Base-by-base conservation (phyloP, 92 coral and sea anemone species). In the Parazoanthus swiftii region DNA sequence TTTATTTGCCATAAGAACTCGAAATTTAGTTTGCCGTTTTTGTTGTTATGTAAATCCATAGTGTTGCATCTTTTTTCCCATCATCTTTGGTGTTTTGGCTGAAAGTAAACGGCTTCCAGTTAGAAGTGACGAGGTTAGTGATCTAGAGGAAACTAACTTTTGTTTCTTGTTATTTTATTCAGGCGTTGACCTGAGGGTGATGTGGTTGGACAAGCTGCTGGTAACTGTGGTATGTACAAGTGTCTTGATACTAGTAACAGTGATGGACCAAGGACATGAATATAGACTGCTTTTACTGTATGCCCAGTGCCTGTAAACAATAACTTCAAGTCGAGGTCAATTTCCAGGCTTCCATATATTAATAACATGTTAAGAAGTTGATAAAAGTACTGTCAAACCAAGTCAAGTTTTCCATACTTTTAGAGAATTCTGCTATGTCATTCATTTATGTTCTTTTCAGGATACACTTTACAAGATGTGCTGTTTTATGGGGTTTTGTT, bases 121-220 rank as follows among this genome's bases (percentile, higher is more conserved):
- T 46, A 5, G 51, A 46, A 36, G 70, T 84, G 36, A 4, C 65
- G 9, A 63, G 11, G 16, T 79, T 9, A 25, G 20, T 39, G 67
- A 68, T 65, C 50, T 21, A 14, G 89, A 86, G 33, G 72, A 39
- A 65, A 36, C 2, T 63, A 26, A 65, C 6, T 26, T 68, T 18
- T 6, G 59, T 44, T 73, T 29, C 51, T 68, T 25, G 10, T 82
- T 25, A 70, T 86, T n/a, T 82, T 15, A 75, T 78, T 35, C 85
- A 97, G 99, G 99, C 46, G 93, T 98, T 7, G 99, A 97, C 88
- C 90, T 97, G 72, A 92, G 98, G 66, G 95, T 97, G 58, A 89
- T 91, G 25, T 97, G 98, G 98, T 74, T 97, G 63, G 99, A 97
- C 86, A 97, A 97, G 81, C 91, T 97, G 35, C 90, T 97, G 72